Conservation (phyloP, 2,888 invertebrate genomes). For the Philereme vetulata region DNA sequence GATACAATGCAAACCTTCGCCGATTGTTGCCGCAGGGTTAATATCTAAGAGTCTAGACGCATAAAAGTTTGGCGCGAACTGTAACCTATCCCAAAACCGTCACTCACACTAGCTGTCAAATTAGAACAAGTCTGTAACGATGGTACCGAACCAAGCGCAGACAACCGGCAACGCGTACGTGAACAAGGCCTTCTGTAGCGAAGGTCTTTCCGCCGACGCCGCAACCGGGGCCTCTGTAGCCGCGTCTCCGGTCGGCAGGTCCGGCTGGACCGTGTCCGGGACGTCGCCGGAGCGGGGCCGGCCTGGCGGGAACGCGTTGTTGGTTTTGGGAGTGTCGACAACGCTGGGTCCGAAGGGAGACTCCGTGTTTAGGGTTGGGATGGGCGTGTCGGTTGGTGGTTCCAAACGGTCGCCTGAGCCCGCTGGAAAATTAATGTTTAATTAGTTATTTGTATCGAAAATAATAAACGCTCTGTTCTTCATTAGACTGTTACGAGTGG, state of each 20-base stretch:
- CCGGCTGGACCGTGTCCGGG: conserved; percentile 24
- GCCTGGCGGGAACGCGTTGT: conserved; percentile 53
- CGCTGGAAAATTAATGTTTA: conserved; percentile 32
- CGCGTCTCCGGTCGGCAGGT: conserved; percentile 23
- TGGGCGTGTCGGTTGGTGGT: conserved; percentile 45
- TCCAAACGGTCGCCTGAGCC: conserved; percentile 63
- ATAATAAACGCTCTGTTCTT: no score
- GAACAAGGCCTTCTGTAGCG: conserved; percentile 86
- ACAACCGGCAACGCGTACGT: conserved; percentile 92
- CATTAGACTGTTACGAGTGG: no score
- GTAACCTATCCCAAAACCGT: conserved; percentile 9
- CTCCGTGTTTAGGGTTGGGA: conserved; percentile 45
- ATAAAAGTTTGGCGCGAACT: conserved; percentile 13
- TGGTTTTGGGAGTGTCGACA: conserved; percentile 52
- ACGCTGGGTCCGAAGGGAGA: conserved; percentile 58
- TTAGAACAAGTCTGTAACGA: conserved; percentile 93
- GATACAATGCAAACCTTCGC: no score
- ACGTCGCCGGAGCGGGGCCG: conserved; percentile 40
- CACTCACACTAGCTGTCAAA: conserved; percentile 9
- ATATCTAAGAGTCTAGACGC: not conserved
- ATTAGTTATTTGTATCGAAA: no score
- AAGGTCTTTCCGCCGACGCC: conserved; percentile 69
- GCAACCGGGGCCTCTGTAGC: conserved; percentile 57
- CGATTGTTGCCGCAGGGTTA: no score
- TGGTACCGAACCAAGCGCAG: conserved; percentile 93